Percentiles rank a stretch among this genome's conserved stretches.
Conservation (phyloP, 2,113 vertebrate genomes). For the Spermophilus dauricus region DNA sequence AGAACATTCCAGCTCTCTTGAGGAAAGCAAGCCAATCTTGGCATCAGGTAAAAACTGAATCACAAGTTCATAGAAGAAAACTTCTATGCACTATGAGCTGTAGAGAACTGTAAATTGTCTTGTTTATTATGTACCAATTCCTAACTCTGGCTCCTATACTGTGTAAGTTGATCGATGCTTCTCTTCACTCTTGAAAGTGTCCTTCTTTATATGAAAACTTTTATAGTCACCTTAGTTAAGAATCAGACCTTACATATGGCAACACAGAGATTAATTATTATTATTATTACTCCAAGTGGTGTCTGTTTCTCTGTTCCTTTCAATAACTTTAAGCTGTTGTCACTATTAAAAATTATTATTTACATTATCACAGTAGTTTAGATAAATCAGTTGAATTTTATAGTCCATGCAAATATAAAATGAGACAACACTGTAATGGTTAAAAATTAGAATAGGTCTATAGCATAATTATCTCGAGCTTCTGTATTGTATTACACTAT, state of each 20-base stretch:
- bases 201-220: slow-evolving; percentile 18
- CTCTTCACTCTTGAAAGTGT: not conserved
- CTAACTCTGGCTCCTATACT: not conserved
- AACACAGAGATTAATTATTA: not conserved
- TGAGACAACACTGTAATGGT: slow-evolving; percentile 70
- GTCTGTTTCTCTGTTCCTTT: not conserved
- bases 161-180: not conserved
- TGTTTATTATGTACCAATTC: not conserved
- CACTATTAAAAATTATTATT: not conserved
- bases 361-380: not conserved
- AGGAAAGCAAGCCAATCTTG: not conserved
- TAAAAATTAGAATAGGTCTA: slow-evolving; percentile 70
- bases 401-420: slow-evolving; percentile 73
- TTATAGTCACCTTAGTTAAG: not conserved
- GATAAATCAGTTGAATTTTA: slow-evolving; percentile 2
- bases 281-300: not conserved
- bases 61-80: not conserved
- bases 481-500: slow-evolving; percentile 77
- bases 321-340: not conserved
- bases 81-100: not conserved
- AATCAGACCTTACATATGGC: not conserved
- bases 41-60: not conserved
- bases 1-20: not conserved
- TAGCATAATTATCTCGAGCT: slow-evolving; percentile 80
- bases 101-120: not conserved